phyloP scores from a whole-genome alignment of 2,888 invertebrate species.

The Melieria crassipennis region DNA sequence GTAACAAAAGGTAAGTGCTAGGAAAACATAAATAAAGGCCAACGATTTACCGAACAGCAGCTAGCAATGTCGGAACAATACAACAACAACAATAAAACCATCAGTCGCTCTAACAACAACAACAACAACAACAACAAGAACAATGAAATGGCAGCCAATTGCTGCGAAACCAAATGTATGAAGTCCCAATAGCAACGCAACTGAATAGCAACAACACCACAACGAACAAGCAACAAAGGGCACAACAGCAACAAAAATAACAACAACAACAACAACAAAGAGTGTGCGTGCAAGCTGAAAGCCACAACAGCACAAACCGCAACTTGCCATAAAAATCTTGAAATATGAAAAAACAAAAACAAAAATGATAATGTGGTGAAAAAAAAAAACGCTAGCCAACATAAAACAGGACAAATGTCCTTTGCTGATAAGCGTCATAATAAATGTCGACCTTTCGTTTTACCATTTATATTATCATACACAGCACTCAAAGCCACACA shows the following conservation, averaged over 20 bases:
- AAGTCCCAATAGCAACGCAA: background rate
- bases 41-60: too few relatives aligned
- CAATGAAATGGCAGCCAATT: too few relatives aligned
- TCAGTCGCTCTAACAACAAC: too few relatives aligned
- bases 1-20: too few relatives aligned
- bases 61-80: slow-evolving; percentile 15
- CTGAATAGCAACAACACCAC: slow-evolving; percentile 25
- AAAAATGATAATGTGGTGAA: background rate
- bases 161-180: too few relatives aligned
- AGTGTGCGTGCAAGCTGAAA: background rate
- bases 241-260: background rate
- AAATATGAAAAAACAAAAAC: slow-evolving; percentile 26
- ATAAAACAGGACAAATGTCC: slow-evolving; percentile 62
- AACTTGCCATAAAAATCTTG: slow-evolving; percentile 29
- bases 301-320: slow-evolving; percentile 4
- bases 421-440: slow-evolving; percentile 64
- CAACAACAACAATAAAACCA: slow-evolving; percentile 16
- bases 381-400: slow-evolving; percentile 34
- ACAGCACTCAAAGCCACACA: slow-evolving; percentile 23
- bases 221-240: slow-evolving; percentile 27
- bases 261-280: slow-evolving; percentile 7
- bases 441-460: slow-evolving; percentile 66
- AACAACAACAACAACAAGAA: too few relatives aligned
- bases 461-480: slow-evolving; percentile 65
- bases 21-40: too few relatives aligned